Evolutionary conservation across 2,888 invertebrate genomes (phyloP), one percentile per base, ranked within the genome.

Genomic region (Scrobipalpa atriplicella): DNA sequence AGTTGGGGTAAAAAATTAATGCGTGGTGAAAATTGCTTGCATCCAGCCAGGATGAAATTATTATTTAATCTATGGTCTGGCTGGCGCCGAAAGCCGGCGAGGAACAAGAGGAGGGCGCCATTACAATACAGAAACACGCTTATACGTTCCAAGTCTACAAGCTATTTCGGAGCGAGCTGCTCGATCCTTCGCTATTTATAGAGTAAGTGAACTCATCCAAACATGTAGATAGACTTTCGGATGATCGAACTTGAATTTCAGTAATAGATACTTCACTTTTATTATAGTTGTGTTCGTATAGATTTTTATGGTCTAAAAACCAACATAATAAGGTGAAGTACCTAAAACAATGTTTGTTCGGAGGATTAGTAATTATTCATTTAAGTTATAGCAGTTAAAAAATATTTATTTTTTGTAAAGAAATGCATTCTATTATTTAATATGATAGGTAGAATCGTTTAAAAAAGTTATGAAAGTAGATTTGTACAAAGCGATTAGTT

Each of bases 161-260:
- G 73, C 70, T 79, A 77, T 78, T 79, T 75, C 70, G 71, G 75
- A 72, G 68, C 72, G 70, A 51, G 64, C 71, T 62, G 68, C 70
- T 71, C 75, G 71, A 72, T 72, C 67, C 69, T 65, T 36, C 61
- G 73, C 72, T 78, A 79, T 79, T 77, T 75, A 75, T 76, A 75
- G 70, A 64, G 67, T 71, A 73, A 74, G 75, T 76, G 75, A 74
- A 70, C 69, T 71, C 72, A 72, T 73, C 72, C 64, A 65, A 65
- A 70, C 66, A 56, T 62, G 41, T 13, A 21, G 19, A 13, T 62
- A 47, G 29, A 62, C 13, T 51, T 64, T 54, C 39, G n/a, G 54
- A 64, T 64, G 51, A 54, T 38, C 39, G 19, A 19, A 18, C 54
- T 65, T 60, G 36, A 36, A 58, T 13, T 58, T 60, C 18, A 36